phyloP scores from a whole-genome alignment of 2,888 invertebrate genomes.

The Paralinhomoeus sp. region DNA sequence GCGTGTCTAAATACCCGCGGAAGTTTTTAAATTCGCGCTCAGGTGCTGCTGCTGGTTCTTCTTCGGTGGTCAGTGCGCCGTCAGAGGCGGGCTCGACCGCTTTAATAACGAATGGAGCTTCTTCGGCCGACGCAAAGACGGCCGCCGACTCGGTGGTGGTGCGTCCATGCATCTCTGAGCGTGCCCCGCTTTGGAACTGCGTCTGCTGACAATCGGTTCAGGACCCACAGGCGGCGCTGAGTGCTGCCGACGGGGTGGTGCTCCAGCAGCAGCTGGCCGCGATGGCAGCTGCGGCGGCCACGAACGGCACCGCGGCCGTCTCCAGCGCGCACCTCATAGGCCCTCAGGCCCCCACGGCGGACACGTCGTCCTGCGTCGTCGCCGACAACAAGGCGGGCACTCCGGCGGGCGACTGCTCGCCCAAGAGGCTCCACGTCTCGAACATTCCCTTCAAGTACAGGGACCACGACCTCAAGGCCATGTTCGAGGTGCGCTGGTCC shows the following conservation, averaged over 20 bases:
- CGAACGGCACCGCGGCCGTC: not conserved
- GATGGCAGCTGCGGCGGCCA: not conserved
- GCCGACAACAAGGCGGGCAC: not conserved
- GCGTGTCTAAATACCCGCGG: not conserved
- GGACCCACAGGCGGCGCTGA: not conserved
- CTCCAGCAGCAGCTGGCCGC: not conserved
- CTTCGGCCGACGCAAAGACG: no score
- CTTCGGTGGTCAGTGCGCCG: no score
- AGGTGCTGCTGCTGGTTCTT: no score
- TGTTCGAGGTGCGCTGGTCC: constrained; percentile 66
- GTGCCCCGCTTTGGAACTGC: no score
- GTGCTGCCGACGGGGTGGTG: not conserved
- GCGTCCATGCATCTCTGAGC: no score
- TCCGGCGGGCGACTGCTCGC: constrained; percentile 6
- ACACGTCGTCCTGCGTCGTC: not conserved
- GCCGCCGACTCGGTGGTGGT: no score
- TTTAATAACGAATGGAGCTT: no score
- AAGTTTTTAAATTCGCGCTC: not conserved
- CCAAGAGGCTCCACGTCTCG: constrained; percentile 77
- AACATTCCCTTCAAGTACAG: constrained; percentile 99
- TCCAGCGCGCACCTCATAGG: no score
- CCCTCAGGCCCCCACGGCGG: no score
- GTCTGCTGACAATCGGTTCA: no score
- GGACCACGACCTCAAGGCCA: constrained; percentile 88
- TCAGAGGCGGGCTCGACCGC: no score